Percentiles rank a stretch among this genome's conserved stretches.
Evolutionary conservation across 2,797 vertebrate species (phyloP).

Genomic region (Rhynchonycteris naso): DNA sequence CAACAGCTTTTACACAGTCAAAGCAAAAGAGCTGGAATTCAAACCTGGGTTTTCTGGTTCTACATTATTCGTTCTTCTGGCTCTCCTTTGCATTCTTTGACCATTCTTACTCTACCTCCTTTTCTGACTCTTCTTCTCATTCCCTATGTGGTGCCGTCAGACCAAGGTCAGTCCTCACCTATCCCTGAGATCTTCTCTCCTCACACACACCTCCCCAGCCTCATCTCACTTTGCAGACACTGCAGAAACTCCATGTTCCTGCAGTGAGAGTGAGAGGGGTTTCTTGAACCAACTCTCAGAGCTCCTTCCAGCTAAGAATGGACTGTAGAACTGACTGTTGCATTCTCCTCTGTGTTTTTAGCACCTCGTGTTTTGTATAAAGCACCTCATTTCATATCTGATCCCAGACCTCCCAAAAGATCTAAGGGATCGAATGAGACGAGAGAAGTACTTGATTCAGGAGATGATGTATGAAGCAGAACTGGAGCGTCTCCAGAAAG

Average conservation of each 20-base stretch:
- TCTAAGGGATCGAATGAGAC: slow-evolving; percentile 90
- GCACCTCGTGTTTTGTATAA: slow-evolving; percentile 92
- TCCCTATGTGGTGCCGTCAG: background rate
- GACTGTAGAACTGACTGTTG: slow-evolving; percentile 49
- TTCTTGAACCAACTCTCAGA: background rate
- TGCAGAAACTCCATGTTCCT: background rate
- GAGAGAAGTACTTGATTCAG: slow-evolving; percentile 92
- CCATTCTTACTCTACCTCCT: background rate
- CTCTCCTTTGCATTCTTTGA: background rate
- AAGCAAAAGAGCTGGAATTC: background rate
- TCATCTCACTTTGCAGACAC: background rate
- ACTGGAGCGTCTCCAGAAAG: slow-evolving; percentile 90
- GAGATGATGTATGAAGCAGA: slow-evolving; percentile 94
- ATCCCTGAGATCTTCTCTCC: background rate
- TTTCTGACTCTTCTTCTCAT: background rate
- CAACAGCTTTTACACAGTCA: background rate
- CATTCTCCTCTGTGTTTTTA: slow-evolving; percentile 80
- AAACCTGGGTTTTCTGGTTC: background rate
- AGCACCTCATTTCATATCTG: slow-evolving; percentile 91
- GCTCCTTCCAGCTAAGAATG: background rate
- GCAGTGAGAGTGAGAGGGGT: too few relatives aligned
- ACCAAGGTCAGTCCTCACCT: background rate
- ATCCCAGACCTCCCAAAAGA: slow-evolving; percentile 92
- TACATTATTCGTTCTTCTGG: fast-evolving
- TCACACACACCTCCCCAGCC: background rate